Evolutionary conservation across 1,140 invertebrate species (phyloP).

Genomic region (Saxidomus purpurata): DNA sequence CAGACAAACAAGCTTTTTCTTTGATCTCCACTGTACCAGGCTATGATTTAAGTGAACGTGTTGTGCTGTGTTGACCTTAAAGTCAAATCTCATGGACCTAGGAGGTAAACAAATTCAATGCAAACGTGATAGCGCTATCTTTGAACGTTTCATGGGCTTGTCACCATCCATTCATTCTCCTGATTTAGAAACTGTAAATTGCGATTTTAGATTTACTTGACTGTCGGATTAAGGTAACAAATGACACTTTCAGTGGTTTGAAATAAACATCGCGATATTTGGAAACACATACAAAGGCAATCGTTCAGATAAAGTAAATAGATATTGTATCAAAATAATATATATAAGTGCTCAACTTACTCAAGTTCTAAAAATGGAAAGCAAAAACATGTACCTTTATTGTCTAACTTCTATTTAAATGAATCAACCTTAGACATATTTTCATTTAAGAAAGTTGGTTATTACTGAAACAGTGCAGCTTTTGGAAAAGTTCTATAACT

Average conservation of each 20-base stretch:
- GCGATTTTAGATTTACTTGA: background rate
- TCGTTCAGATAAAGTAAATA: background rate
- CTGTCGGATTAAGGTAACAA: background rate
- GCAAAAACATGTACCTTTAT: background rate
- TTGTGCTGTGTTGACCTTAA: background rate
- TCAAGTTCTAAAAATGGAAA: background rate
- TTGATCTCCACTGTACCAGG: background rate
- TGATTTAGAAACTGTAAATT: constrained; percentile 30
- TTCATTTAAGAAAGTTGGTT: background rate
- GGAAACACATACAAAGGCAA: background rate
- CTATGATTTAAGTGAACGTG: background rate
- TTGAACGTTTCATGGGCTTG: background rate
- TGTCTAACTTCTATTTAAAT: background rate
- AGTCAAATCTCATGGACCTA: background rate
- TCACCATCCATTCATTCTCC: background rate
- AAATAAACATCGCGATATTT: constrained; percentile 21
- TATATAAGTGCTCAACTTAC: background rate
- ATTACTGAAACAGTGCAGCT: background rate
- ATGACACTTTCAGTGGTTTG: background rate
- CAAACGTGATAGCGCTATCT: background rate
- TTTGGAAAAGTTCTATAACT: background rate
- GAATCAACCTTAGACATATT: background rate
- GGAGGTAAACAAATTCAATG: constrained; percentile 14
- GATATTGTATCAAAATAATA: background rate
- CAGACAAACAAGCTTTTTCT: background rate